Evolutionary conservation across 1,140 invertebrate genomes (phyloP), one percentile per base, ranked within the genome.

Genomic region (Cylas formicarius): DNA sequence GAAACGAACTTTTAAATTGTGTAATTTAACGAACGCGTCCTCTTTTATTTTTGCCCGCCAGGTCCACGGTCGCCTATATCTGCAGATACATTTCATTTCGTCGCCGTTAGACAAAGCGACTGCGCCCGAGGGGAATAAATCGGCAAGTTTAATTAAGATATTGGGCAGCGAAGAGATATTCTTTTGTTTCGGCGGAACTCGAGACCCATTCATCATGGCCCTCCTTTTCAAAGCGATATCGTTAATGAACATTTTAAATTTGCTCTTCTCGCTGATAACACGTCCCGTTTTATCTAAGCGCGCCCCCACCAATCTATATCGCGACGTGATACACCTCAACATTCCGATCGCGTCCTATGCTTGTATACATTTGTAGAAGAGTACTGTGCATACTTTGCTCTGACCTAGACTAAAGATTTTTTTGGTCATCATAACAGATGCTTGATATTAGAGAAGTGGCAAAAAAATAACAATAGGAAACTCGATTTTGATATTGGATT

Each of bases 121-220:
- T 44, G 44, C 41, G 41, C 40, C 42, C 40, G 48, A 39, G 39
- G 46, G 31, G 35, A 63, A 65, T 63, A 62, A 65, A 65, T 65
- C 57, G 61, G 58, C 58, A 56, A 63, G 44, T 65, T 65, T 65
- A 65, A 65, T 65, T 65, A 65, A 65, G 61, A 65, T 65, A 65
- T 63, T 62, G 61, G 60, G 50, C 60, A 55, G 55, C 53, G 53
- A 56, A 50, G 58, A 61, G 59, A 61, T 60, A 60, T 60, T 63
- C 59, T 63, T 63, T 61, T 63, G 59, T 63, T 60, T 61, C 57
- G 52, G 46, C 55, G 50, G 48, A 52, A 55, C 50, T 44, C 35
- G 44, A 53, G 44, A 51, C 51, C 59, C 56, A 63, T 63, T 57
- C 59, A 62, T 63, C 61, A 63, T 58, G 59, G 50, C 53, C 55